These are phyloP conservation scores for Ametastegia equiseti DNA, from an alignment of 2,888 invertebrate species.

Conservation along the genomic window DNA sequence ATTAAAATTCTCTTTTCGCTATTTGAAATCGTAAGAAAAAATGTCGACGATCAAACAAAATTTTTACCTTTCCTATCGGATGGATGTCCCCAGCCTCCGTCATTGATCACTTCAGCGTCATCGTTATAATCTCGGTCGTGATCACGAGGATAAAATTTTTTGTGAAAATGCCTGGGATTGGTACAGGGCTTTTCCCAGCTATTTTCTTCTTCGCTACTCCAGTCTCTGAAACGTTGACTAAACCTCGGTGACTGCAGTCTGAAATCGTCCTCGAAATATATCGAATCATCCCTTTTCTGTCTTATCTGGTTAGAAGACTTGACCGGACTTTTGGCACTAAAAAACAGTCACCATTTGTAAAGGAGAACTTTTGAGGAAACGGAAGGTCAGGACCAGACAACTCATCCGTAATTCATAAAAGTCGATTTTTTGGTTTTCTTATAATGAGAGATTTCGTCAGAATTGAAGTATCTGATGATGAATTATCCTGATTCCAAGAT, in stretches of 20 bases:
- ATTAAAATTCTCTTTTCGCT: neutral
- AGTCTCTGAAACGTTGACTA: neutral
- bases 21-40: neutral
- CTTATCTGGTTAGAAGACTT: neutral
- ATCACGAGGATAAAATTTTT: neutral
- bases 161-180: neutral
- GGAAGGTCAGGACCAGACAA: too few relatives aligned
- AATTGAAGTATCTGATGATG: too few relatives aligned
- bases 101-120: neutral
- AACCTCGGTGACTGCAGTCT: neutral
- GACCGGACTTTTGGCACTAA: neutral
- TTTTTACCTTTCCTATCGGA: neutral
- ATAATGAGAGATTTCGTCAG: too few relatives aligned
- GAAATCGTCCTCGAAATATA: conserved; percentile 8
- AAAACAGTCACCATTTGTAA: neutral
- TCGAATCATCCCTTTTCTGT: conserved; percentile 18
- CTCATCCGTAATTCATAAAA: neutral
- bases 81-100: neutral
- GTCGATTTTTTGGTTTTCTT: too few relatives aligned
- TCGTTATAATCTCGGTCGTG: neutral
- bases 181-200: neutral
- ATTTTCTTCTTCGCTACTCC: conserved; percentile 11
- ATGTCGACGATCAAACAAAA: neutral
- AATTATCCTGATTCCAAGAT: neutral
- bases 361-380: neutral